phyloP scores from a whole-genome alignment of 2,888 invertebrate genomes.

The Saturnia pavonia region DNA sequence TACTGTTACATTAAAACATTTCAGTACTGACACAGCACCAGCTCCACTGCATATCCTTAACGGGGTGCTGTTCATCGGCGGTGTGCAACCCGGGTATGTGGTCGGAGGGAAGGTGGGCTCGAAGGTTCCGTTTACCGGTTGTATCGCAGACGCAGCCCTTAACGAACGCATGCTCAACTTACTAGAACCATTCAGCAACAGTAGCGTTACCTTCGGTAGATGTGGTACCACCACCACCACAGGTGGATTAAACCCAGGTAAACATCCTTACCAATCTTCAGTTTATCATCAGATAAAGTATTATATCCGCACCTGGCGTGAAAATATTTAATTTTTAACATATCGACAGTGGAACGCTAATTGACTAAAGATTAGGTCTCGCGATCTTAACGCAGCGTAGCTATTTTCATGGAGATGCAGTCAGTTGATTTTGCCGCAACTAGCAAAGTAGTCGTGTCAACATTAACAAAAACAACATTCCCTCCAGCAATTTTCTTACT shows the following conservation, averaged over 20 bases:
- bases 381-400: too few relatives aligned
- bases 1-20: constrained; percentile 1
- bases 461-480: too few relatives aligned
- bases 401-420: too few relatives aligned
- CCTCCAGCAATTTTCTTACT: too few relatives aligned
- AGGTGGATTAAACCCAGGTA: constrained; percentile 64
- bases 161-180: constrained; percentile 84
- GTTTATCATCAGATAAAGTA: too few relatives aligned
- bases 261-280: not conserved
- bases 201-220: constrained; percentile 58
- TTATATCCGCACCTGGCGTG: too few relatives aligned
- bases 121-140: constrained; percentile 89
- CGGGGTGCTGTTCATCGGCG: constrained; percentile 93
- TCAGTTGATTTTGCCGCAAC: too few relatives aligned
- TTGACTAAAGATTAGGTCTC: too few relatives aligned
- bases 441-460: too few relatives aligned
- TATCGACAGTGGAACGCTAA: too few relatives aligned
- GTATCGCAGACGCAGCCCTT: constrained; percentile 95
- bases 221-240: constrained; percentile 60
- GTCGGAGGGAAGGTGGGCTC: constrained; percentile 81
- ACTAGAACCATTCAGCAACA: constrained; percentile 59
- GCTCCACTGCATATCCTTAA: constrained; percentile 83
- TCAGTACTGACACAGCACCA: constrained; percentile 80
- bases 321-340: too few relatives aligned
- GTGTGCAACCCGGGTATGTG: constrained; percentile 84